Percentiles rank a stretch among this genome's conserved stretches.
Evolutionary conservation across 2,888 invertebrate genomes (phyloP).

Genomic region (Tortricodes alternella): DNA sequence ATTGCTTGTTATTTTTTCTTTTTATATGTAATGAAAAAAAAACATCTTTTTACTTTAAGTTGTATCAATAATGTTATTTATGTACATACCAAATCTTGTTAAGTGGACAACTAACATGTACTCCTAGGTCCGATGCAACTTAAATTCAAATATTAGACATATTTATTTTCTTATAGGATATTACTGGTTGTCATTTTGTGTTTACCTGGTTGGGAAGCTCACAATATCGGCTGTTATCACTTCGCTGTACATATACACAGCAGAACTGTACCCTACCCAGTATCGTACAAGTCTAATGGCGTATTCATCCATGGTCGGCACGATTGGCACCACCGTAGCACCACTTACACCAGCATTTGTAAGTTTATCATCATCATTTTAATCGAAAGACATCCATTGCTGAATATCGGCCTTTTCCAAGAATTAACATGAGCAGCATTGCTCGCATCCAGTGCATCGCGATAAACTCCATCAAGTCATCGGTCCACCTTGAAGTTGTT

Average conservation of each 20-base stretch:
- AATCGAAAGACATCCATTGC: too few species aligned
- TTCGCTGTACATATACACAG: slow-evolving; percentile 80
- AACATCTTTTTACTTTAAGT: too few species aligned
- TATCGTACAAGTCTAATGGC: slow-evolving; percentile 81
- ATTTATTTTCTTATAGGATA: background rate
- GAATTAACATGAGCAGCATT: background rate
- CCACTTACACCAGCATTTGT: slow-evolving; percentile 83
- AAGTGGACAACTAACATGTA: background rate
- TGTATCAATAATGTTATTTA: too few species aligned
- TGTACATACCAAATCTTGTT: background rate
- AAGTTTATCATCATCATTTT: slow-evolving; percentile 35
- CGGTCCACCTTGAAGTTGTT: background rate
- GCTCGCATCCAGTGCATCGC: background rate
- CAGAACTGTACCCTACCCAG: slow-evolving; percentile 84
- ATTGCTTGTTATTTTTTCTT: too few species aligned
- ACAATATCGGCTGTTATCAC: slow-evolving; percentile 81
- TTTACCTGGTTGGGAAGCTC: slow-evolving; percentile 79
- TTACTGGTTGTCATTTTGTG: slow-evolving; percentile 49
- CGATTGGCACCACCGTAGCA: slow-evolving; percentile 83
- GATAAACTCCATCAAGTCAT: background rate
- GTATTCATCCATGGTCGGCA: slow-evolving; percentile 83
- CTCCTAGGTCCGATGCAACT: too few species aligned
- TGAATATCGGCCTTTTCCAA: too few species aligned
- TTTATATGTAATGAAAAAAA: too few species aligned
- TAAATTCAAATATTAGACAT: background rate